Conservation (phyloP, 2,888 invertebrate species). For the Timema cristinae region DNA sequence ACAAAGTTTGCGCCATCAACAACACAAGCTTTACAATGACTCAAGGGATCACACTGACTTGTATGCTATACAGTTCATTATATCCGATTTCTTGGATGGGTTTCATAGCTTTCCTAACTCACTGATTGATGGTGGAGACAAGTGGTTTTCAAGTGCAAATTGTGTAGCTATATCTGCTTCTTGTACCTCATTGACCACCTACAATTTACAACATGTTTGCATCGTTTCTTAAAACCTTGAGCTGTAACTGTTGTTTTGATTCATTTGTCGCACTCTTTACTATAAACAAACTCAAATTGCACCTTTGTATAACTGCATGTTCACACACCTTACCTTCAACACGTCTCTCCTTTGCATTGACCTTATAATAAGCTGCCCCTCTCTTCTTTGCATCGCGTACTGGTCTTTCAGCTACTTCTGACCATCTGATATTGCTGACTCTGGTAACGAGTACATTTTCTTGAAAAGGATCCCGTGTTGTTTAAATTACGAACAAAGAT, state of each 20-base stretch:
- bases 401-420: slow-evolving; percentile 11
- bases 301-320: slow-evolving; percentile 1
- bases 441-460: background rate
- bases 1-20: slow-evolving; percentile 3
- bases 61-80: slow-evolving; percentile 2
- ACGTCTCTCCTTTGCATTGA: background rate
- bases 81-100: slow-evolving; percentile 5
- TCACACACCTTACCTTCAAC: slow-evolving; percentile 9
- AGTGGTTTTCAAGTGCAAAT: slow-evolving; percentile 7
- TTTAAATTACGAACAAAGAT: too few species aligned
- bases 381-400: slow-evolving; percentile 3
- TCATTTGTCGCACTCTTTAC: background rate
- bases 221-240: background rate
- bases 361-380: background rate
- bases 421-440: slow-evolving; percentile 2
- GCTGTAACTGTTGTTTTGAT: background rate
- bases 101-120: slow-evolving; percentile 10
- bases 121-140: slow-evolving; percentile 1
- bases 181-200: background rate
- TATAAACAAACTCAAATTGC: slow-evolving; percentile 4
- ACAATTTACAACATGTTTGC: slow-evolving; percentile 7
- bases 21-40: slow-evolving; percentile 2
- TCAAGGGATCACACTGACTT: background rate
- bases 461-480: background rate
- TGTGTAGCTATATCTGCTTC: background rate